A percentile compares a stretch with the other conserved stretches of the same genome.
Conservation (phyloP, 1,140 invertebrate species). For the Theocolax elegans region DNA sequence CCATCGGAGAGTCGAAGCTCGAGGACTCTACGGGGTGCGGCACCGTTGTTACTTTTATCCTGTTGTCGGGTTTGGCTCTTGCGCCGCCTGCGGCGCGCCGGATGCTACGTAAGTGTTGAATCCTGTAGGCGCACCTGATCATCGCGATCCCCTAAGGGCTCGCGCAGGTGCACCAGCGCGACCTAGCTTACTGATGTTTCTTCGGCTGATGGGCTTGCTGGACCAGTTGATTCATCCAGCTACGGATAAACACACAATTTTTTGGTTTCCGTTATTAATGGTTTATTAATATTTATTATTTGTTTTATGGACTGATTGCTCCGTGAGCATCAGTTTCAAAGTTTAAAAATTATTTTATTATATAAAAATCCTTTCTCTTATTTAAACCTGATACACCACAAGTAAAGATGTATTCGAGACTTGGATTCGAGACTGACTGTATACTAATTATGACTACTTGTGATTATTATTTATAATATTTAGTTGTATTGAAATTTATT, state of each 20-base stretch:
- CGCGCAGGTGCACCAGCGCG: slow-evolving; percentile 55
- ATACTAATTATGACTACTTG: no score
- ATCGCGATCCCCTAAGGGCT: slow-evolving; percentile 28
- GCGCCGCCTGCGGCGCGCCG: not conserved
- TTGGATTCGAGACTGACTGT: no score
- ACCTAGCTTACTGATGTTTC: slow-evolving; percentile 65
- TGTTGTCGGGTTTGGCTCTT: not conserved
- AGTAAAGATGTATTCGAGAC: no score
- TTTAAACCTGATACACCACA: no score
- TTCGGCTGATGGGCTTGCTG: slow-evolving; percentile 48
- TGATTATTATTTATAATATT: no score
- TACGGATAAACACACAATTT: not conserved
- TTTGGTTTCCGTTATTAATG: no score
- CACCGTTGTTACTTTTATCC: not conserved
- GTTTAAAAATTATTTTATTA: no score
- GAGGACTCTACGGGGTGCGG: not conserved
- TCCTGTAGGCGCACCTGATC: slow-evolving; percentile 19
- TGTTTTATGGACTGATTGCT: no score
- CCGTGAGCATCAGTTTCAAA: no score
- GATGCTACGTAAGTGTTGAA: not conserved
- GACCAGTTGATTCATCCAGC: not conserved
- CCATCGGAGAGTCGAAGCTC: not conserved
- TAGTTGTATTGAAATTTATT: no score
- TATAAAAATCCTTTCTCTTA: no score
- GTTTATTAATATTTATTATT: no score